phyloP scores from a whole-genome alignment of 2,797 vertebrate genomes.

The Oryzias dopingdopingensis region DNA sequence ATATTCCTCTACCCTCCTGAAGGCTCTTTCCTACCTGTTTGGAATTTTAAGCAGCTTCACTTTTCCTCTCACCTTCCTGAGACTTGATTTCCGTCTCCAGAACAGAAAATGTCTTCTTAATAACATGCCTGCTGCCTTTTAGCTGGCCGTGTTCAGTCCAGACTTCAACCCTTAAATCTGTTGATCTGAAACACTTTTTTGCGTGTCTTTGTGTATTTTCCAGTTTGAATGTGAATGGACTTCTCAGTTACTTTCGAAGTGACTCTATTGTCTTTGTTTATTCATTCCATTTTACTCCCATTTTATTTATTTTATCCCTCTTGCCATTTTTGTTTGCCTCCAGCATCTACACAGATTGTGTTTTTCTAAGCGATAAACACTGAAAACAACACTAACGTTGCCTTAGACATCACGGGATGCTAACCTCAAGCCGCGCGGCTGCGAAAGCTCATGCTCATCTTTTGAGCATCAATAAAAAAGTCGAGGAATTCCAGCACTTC shows the following conservation, averaged over 20 bases:
- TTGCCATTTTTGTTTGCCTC: slow-evolving; percentile 36
- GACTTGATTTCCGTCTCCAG: slow-evolving; percentile 50
- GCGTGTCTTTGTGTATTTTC: neutral
- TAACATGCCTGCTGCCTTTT: slow-evolving; percentile 4
- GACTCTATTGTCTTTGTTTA: slow-evolving; percentile 17
- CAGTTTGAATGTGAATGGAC: slow-evolving; percentile 14
- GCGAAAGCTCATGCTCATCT: slow-evolving; percentile 21
- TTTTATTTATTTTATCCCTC: slow-evolving; percentile 11
- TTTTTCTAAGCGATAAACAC: slow-evolving; percentile 40
- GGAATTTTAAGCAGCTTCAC: slow-evolving; percentile 74
- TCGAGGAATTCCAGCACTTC: slow-evolving; percentile 18
- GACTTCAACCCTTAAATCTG: slow-evolving; percentile 4
- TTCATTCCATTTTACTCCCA: neutral
- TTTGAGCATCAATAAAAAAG: slow-evolving; percentile 11
- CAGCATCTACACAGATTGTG: slow-evolving; percentile 15
- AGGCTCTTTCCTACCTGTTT: slow-evolving; percentile 68
- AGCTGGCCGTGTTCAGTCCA: neutral
- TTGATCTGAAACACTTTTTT: slow-evolving; percentile 5
- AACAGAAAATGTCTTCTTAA: slow-evolving; percentile 36
- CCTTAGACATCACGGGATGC: slow-evolving; percentile 40
- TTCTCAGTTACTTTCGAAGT: neutral
- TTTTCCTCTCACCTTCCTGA: slow-evolving; percentile 61
- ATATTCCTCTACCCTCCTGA: slow-evolving; percentile 62
- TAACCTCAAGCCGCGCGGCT: slow-evolving; percentile 39
- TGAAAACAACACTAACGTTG: slow-evolving; percentile 42